These are phyloP conservation scores for Plectropomus leopardus DNA, from an alignment of 2,113 vertebrate species.

Conservation along the genomic window DNA sequence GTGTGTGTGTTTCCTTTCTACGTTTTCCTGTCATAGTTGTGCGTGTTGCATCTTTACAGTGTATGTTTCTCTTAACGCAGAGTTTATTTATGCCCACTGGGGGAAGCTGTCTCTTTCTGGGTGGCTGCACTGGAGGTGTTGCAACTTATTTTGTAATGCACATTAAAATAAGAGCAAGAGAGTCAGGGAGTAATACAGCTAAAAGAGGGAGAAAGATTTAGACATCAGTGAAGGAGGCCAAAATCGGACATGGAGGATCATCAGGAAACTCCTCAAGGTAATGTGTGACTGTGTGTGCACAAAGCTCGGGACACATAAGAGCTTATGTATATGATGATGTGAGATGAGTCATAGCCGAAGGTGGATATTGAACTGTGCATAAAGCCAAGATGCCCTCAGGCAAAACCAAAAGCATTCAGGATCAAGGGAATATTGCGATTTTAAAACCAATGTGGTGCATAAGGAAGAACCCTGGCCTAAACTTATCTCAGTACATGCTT, in stretches of 20 bases:
- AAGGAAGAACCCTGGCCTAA: constrained; percentile 11
- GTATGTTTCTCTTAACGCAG: constrained; percentile 46
- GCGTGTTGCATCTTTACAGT: constrained; percentile 40
- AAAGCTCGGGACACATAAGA: constrained; percentile 14
- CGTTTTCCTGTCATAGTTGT: constrained; percentile 14
- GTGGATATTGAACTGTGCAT: constrained; percentile 50
- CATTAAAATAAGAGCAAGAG: constrained; percentile 43
- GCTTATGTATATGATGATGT: constrained; percentile 30
- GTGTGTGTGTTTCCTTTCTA: constrained; percentile 11
- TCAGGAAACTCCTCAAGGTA: constrained; percentile 35
- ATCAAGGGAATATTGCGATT: constrained; percentile 38
- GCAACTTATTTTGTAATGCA: constrained; percentile 59
- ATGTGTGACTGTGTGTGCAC: constrained; percentile 20
- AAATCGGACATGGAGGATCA: constrained; percentile 11
- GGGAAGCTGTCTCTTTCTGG: constrained; percentile 55
- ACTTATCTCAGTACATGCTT: constrained; percentile 26
- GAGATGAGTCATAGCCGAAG: constrained; percentile 63
- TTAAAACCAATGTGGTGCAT: constrained; percentile 23
- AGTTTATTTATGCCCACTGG: constrained; percentile 55
- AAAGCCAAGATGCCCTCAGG: constrained; percentile 46
- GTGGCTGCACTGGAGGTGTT: constrained; percentile 59
- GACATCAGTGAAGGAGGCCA: not conserved
- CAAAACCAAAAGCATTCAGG: constrained; percentile 32
- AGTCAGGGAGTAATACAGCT: not conserved
- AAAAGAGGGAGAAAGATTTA: not conserved